Evolutionary conservation across 2,797 vertebrate species (phyloP).

Genomic region (Tenualosa ilisha): DNA sequence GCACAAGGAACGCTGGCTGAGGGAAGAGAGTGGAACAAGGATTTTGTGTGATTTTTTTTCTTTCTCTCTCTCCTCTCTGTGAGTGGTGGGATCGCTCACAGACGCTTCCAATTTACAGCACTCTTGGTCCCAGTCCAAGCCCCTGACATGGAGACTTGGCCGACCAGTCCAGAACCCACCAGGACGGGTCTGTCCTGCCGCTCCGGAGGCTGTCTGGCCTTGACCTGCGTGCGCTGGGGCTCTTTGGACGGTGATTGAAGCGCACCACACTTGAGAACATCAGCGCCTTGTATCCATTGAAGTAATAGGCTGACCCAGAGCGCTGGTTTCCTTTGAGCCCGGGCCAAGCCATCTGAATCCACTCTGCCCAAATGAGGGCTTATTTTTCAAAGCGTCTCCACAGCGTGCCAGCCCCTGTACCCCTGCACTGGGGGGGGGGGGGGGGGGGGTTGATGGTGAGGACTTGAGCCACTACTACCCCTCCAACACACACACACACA

Average conservation of each 20-base stretch:
- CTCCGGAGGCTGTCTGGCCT: slow-evolving; percentile 50
- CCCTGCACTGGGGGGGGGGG: slow-evolving; percentile 46
- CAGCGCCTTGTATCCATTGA: slow-evolving; percentile 74
- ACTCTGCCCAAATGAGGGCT: slow-evolving; percentile 82
- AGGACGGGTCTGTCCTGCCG: slow-evolving; percentile 40
- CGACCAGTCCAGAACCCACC: slow-evolving; percentile 49
- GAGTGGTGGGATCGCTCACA: slow-evolving; percentile 65
- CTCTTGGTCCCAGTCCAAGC: slow-evolving; percentile 51
- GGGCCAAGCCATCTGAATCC: slow-evolving; percentile 83
- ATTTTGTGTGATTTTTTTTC: slow-evolving; percentile 1
- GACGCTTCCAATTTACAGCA: slow-evolving; percentile 65
- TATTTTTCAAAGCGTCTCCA: slow-evolving; percentile 77
- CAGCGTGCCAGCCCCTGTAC: slow-evolving; percentile 64
- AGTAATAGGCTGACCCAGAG: slow-evolving; percentile 79
- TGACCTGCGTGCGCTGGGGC: slow-evolving; percentile 63
- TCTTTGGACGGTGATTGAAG: slow-evolving; percentile 69
- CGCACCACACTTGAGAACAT: slow-evolving; percentile 75
- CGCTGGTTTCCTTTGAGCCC: slow-evolving; percentile 73
- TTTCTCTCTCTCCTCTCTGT: neutral
- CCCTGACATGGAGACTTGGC: slow-evolving; percentile 41
- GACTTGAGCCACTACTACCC: neutral
- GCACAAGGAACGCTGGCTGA: slow-evolving; percentile 11
- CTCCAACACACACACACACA: neutral
- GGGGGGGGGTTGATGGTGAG: neutral
- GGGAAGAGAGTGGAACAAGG: neutral